These are phyloP conservation scores for Rhagophthalmus giganteus DNA, from an alignment of 2,888 invertebrate species.

Conservation along the genomic window DNA sequence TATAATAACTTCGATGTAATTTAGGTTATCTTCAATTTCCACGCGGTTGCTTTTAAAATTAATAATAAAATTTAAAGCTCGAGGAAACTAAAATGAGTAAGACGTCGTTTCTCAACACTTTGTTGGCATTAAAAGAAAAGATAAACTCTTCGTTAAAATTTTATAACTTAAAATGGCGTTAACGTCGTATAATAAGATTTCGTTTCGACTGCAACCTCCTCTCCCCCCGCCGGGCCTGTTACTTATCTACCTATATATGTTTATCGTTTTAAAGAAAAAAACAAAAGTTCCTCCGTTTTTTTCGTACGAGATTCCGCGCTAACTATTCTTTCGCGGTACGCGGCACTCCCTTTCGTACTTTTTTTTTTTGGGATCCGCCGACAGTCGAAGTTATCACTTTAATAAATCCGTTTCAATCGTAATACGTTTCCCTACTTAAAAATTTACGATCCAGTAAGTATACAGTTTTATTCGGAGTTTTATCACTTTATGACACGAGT, in stretches of 20 bases:
- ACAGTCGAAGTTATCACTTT: constrained; percentile 29
- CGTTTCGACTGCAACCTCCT: constrained; percentile 30
- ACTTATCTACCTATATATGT: too few species aligned
- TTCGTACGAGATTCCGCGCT: neutral
- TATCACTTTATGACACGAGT: constrained; percentile 38
- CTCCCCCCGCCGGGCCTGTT: too few species aligned
- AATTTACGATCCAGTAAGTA: constrained; percentile 38
- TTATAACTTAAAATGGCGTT: constrained; percentile 38
- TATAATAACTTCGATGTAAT: constrained; percentile 28
- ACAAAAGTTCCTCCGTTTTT: neutral
- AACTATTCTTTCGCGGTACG: neutral
- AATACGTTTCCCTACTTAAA: constrained; percentile 34
- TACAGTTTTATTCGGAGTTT: constrained; percentile 37
- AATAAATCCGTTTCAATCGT: constrained; percentile 36
- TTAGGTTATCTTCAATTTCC: constrained; percentile 42
- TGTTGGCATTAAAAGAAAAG: constrained; percentile 39
- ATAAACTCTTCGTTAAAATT: constrained; percentile 41
- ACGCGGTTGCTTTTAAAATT: constrained; percentile 40
- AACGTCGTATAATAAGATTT: constrained; percentile 36
- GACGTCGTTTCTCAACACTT: constrained; percentile 29
- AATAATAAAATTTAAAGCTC: constrained; percentile 42
- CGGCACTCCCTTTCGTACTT: constrained; percentile 3
- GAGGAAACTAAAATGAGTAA: constrained; percentile 34
- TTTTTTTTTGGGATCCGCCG: constrained; percentile 6
- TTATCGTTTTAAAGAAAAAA: neutral